Conservation (phyloP, 2,113 vertebrate genomes). For the Donacobius atricapilla region DNA sequence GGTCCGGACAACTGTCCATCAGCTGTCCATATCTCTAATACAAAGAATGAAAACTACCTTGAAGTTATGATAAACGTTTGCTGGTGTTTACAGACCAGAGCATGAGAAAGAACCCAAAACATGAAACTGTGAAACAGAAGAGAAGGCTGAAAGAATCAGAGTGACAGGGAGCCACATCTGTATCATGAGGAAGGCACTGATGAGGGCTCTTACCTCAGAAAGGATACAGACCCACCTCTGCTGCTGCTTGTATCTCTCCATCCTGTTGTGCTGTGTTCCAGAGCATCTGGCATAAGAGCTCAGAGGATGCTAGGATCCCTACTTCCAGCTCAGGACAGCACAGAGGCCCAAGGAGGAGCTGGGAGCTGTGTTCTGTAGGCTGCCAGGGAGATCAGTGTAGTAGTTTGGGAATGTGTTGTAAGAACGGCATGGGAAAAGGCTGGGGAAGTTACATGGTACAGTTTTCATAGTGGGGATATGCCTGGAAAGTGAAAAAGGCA, state of each 20-base stretch:
- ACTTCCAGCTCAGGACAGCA: background rate
- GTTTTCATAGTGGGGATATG: background rate
- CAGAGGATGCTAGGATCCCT: background rate
- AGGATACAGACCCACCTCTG: background rate
- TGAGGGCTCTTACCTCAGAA: background rate
- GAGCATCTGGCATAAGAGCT: background rate
- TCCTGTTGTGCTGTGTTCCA: background rate
- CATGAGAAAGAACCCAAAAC: too few relatives aligned
- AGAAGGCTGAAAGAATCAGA: too few relatives aligned
- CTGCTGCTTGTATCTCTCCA: background rate
- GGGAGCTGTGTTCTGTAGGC: background rate
- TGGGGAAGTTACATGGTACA: background rate
- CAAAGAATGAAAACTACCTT: too few relatives aligned
- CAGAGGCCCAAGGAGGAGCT: background rate
- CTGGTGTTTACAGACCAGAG: too few relatives aligned
- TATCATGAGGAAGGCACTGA: background rate
- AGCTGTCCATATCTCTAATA: too few relatives aligned
- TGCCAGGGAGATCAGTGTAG: background rate
- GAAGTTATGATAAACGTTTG: too few relatives aligned
- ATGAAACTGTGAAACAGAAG: too few relatives aligned
- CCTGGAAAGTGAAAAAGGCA: background rate
- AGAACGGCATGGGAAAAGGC: rapidly evolving
- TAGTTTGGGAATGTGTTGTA: too few relatives aligned
- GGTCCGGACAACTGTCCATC: too few relatives aligned
- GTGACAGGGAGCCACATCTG: background rate